Conservation (phyloP, 2,113 vertebrate species). For the Polypterus bichir region DNA sequence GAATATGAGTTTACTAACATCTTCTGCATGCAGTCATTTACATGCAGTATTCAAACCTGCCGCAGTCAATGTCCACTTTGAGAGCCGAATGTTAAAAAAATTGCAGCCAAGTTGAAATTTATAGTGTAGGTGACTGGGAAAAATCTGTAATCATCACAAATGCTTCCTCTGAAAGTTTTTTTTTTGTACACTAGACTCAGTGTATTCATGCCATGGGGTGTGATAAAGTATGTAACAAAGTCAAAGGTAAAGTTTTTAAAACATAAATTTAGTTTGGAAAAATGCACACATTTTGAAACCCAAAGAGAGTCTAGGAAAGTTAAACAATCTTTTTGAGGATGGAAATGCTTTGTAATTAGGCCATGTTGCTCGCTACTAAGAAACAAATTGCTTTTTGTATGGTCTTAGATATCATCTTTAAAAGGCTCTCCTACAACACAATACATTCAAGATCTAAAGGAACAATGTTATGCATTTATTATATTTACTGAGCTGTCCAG, state of each 20-base stretch:
- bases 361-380: conserved; percentile 52
- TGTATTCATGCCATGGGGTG: conserved; percentile 43
- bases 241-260: conserved; percentile 53
- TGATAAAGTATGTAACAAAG: conserved; percentile 42
- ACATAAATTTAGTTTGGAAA: conserved; percentile 47
- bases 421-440: conserved; percentile 67
- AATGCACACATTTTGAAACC: conserved; percentile 23
- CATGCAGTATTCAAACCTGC: not conserved
- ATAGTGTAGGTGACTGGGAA: conserved; percentile 8
- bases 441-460: conserved; percentile 59
- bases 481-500: conserved; percentile 58
- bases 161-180: conserved; percentile 33
- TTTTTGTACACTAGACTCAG: conserved; percentile 36
- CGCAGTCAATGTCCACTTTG: not conserved
- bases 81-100: not conserved
- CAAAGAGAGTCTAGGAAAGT: conserved; percentile 16
- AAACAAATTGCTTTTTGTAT: conserved; percentile 54
- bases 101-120: conserved; percentile 5
- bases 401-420: conserved; percentile 77
- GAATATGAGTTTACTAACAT: too few species aligned
- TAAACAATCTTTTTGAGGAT: conserved; percentile 20
- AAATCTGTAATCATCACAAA: conserved; percentile 36
- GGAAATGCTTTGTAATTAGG: conserved; percentile 53
- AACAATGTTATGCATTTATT: conserved; percentile 68
- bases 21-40: not conserved